Evolutionary conservation across 2,888 invertebrate genomes (phyloP).

Genomic region (Hyposoter didymator): DNA sequence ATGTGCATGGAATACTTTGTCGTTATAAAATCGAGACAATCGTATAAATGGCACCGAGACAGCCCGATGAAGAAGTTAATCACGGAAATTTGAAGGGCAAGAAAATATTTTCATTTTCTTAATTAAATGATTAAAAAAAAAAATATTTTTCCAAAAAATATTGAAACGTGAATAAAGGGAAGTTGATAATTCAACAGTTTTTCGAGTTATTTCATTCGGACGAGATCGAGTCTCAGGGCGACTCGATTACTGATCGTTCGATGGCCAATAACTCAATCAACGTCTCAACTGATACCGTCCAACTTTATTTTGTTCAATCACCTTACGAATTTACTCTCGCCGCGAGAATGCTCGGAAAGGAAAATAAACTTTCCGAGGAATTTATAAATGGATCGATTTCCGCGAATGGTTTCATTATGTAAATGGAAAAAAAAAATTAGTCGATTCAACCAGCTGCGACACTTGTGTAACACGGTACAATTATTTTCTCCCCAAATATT

Average conservation of each 20-base stretch:
- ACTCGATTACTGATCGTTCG: background rate
- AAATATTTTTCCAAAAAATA: background rate
- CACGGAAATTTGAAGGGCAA: background rate
- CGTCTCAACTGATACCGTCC: background rate
- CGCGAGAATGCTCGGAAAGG: background rate
- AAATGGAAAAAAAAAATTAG: too few species aligned
- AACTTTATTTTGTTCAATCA: background rate
- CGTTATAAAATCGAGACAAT: conserved; percentile 42
- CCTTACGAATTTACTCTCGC: background rate
- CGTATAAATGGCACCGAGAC: conserved; percentile 43
- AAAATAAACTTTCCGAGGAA: background rate
- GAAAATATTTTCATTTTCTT: background rate
- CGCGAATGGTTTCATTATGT: background rate
- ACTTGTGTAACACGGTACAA: background rate
- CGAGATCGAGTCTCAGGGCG: background rate
- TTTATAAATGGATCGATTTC: background rate
- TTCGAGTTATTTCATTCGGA: background rate
- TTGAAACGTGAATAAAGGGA: too few species aligned
- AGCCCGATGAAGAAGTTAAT: conserved; percentile 27
- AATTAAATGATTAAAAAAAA: background rate
- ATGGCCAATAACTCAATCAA: background rate
- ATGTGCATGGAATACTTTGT: conserved; percentile 11
- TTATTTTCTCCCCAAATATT: background rate
- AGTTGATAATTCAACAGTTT: background rate
- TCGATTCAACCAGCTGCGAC: too few species aligned